Conservation (phyloP, 2,797 vertebrate species). For the Artibeus jamaicensis region DNA sequence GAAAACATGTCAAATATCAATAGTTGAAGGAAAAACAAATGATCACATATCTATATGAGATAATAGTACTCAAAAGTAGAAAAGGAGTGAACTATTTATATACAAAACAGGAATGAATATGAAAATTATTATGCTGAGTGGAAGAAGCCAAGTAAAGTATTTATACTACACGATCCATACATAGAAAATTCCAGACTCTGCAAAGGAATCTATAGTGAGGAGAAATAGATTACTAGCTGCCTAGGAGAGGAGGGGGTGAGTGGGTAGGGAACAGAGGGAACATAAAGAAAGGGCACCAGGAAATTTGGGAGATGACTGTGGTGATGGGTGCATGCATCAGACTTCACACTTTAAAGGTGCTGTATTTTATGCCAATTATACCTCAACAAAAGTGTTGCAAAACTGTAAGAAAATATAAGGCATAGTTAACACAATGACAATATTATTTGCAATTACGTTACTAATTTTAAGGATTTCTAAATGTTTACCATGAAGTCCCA, state of each 20-base stretch:
- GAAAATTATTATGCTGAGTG: not conserved
- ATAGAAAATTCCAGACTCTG: conserved; percentile 1
- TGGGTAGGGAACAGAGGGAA: not conserved
- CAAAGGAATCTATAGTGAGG: not conserved
- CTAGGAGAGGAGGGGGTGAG: not conserved
- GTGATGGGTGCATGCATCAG: not conserved
- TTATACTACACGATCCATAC: not conserved
- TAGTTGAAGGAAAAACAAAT: not conserved
- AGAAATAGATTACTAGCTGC: not conserved
- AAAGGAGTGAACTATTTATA: not conserved
- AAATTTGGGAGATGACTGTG: not conserved
- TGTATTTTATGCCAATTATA: not conserved
- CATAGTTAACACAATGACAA: not conserved
- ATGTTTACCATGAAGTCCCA: not conserved
- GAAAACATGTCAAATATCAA: not conserved
- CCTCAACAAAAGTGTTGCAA: not conserved
- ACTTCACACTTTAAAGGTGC: not conserved
- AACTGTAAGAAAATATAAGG: not conserved
- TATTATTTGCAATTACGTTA: not conserved
- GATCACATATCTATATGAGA: not conserved
- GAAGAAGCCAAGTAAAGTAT: not conserved
- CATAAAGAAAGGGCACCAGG: no score
- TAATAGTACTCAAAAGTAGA: not conserved
- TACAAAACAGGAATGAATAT: not conserved
- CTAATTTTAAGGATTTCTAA: not conserved